Conservation (phyloP, 2,888 invertebrate genomes). For the Sarcophaga carnaria region DNA sequence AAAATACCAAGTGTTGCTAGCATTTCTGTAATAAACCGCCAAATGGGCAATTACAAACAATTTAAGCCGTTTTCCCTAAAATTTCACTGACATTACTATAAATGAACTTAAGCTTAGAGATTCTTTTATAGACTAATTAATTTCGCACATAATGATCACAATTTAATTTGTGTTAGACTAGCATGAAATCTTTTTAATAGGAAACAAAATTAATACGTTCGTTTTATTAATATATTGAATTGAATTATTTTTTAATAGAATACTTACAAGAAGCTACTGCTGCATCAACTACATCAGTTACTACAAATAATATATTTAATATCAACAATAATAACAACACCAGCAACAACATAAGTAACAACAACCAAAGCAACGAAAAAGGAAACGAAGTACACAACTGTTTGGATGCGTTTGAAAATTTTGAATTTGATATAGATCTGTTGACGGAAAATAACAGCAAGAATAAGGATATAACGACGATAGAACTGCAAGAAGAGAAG, state of each 20-base stretch:
- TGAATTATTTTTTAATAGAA: constrained; percentile 71
- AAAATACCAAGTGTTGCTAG: not conserved
- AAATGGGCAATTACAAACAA: not conserved
- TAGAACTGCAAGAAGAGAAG: constrained; percentile 56
- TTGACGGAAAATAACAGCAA: constrained; percentile 72
- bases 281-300: constrained; percentile 71
- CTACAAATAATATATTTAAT: constrained; percentile 72
- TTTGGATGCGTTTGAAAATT: constrained; percentile 74
- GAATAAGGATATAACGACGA: constrained; percentile 52
- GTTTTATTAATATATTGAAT: not conserved
- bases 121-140: constrained; percentile 9
- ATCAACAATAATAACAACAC: constrained; percentile 72
- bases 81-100: constrained; percentile 4
- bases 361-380: constrained; percentile 72
- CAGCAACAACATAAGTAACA: constrained; percentile 71
- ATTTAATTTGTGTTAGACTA: not conserved
- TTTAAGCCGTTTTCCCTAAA: not conserved
- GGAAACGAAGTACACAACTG: constrained; percentile 68
- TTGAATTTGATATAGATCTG: constrained; percentile 79
- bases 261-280: constrained; percentile 77
- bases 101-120: not conserved
- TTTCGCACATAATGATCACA: not conserved
- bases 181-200: not conserved
- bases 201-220: not conserved
- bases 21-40: not conserved